phyloP scores from a whole-genome alignment of 2,113 vertebrate species.

The Labeo catla region DNA sequence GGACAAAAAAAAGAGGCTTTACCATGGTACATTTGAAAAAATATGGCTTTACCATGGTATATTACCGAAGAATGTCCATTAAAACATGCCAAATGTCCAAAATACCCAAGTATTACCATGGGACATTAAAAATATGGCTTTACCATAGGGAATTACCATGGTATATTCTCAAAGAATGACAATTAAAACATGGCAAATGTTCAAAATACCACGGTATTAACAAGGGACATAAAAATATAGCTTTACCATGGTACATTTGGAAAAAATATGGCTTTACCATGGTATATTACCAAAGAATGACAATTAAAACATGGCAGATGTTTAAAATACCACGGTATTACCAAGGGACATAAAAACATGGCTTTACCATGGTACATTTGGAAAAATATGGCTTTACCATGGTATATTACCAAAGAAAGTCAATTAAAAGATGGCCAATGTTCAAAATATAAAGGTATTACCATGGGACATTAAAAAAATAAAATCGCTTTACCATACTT shows the following conservation, averaged over 20 bases:
- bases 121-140: not conserved
- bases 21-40: too few species aligned
- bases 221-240: not conserved
- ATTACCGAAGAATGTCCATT: too few species aligned
- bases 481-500: not conserved
- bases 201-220: not conserved
- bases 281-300: not conserved
- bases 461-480: not conserved
- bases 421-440: not conserved
- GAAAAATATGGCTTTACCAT: not conserved
- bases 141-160: not conserved
- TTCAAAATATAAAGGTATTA: too few species aligned
- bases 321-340: too few species aligned
- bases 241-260: not conserved
- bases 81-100: not conserved
- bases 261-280: not conserved
- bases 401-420: not conserved
- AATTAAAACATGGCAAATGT: not conserved
- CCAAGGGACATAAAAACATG: too few species aligned
- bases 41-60: too few species aligned
- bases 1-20: too few species aligned
- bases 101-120: not conserved
- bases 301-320: not conserved
- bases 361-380: not conserved
- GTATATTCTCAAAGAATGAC: not conserved